Evolutionary conservation across 2,113 vertebrate species (phyloP).

Genomic region (Catharus bicknelli): DNA sequence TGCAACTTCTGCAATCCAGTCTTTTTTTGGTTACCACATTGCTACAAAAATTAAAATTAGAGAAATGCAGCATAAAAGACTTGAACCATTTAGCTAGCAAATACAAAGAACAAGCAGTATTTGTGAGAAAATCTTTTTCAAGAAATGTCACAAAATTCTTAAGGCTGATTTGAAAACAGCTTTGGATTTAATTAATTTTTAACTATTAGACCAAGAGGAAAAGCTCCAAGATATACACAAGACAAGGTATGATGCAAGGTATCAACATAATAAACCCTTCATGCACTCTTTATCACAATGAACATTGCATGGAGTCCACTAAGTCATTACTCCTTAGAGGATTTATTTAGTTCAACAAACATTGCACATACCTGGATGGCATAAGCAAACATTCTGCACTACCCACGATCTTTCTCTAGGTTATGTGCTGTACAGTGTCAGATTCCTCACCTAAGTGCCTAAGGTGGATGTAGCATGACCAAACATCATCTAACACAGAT

Average conservation of each 20-base stretch:
- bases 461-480: background rate
- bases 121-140: background rate
- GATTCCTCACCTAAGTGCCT: background rate
- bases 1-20: background rate
- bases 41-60: background rate
- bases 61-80: background rate
- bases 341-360: background rate
- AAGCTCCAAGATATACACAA: background rate
- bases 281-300: background rate
- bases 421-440: background rate
- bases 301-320: background rate
- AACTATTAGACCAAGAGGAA: background rate
- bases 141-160: background rate
- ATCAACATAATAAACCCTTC: background rate
- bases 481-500: accelerated
- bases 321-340: background rate
- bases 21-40: background rate
- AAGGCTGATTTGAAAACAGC: background rate
- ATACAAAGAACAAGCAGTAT: background rate
- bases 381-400: background rate
- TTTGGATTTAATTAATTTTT: background rate
- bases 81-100: background rate
- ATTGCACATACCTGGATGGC: background rate
- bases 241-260: background rate
- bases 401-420: background rate